Base-by-base conservation (phyloP, 1,140 invertebrate genomes). In the Dendrolimus punctatus region DNA sequence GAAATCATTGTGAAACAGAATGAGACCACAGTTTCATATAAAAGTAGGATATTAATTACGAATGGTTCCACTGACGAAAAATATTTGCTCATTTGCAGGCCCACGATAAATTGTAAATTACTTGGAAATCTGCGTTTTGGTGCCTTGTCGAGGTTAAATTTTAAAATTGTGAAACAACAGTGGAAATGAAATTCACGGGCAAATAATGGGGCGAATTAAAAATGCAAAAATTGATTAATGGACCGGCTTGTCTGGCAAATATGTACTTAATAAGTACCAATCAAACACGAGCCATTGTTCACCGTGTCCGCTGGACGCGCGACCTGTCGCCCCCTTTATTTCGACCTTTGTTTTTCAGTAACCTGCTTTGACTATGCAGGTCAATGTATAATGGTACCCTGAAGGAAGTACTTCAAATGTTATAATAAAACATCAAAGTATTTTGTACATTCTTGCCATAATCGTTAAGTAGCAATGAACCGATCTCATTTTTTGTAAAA, bases 141-240 rank as follows among this genome's bases (percentile, higher is more conserved):
- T 72, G 73, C 57, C 52, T 64, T 51, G 66, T 49, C 63, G 59
- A 40, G n/a, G 52, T 81, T 79, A 79, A 80, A 77, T 71, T 81
- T 81, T 85, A 77, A 83, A 85, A 77, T 73, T 73, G 65, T 71
- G 62, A 58, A 71, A 73, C 73, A 76, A 73, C 79, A 71, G 71
- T 78, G 73, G 66, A 76, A 82, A 76, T 76, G 76, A 79, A 83
- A 79, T 81, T 85, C 76, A 74, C 78, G 51, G 75, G 74, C 76
- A 83, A 85, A 82, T 85, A 85, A 85, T 85, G 78, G 72, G 71
- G 63, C 55, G 71, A 72, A 85, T 85, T 85, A 85, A 85, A 85
- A 85, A 85, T 85, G 77, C 82, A 85, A 78, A 85, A 83, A 83
- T 83, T 85, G 78, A 85, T 85, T 85, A 85, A 85, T 85, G 80